Evolutionary conservation across 2,113 vertebrate species (phyloP).

Genomic region (Verasper variegatus): DNA sequence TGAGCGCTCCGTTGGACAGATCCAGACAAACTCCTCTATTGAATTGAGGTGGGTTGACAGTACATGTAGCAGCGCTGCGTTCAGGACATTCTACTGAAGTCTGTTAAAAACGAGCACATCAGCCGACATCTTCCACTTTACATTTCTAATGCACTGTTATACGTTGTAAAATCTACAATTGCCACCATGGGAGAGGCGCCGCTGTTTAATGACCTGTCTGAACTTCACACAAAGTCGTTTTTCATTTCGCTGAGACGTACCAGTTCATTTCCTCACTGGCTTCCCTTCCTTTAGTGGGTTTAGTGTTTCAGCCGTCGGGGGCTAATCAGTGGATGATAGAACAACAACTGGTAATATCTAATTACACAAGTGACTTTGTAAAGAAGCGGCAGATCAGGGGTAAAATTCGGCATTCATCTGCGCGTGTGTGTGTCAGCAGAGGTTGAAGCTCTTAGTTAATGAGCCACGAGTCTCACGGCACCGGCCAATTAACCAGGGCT

Average conservation of each 20-base stretch:
- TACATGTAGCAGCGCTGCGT: too few relatives aligned
- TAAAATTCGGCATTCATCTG: constrained; percentile 45
- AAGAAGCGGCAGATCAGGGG: too few relatives aligned
- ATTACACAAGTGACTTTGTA: constrained; percentile 58
- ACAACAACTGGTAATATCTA: constrained; percentile 61
- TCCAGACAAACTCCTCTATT: too few relatives aligned
- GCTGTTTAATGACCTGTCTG: constrained; percentile 1
- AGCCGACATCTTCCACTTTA: too few relatives aligned
- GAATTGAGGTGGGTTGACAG: too few relatives aligned
- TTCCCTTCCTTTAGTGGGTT: constrained; percentile 2
- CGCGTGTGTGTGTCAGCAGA: constrained; percentile 37
- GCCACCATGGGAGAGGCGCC: background rate
- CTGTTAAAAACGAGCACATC: too few relatives aligned
- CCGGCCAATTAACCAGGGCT: constrained; percentile 71
- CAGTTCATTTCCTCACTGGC: constrained; percentile 12
- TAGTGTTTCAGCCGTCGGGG: constrained; percentile 17
- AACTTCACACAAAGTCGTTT: constrained; percentile 16
- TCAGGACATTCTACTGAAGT: too few relatives aligned
- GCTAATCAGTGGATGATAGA: constrained; percentile 59
- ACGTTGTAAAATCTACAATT: background rate
- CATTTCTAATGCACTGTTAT: background rate
- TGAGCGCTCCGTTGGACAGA: too few relatives aligned
- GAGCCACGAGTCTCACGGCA: constrained; percentile 67
- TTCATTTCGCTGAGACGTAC: constrained; percentile 3
- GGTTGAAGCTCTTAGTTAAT: constrained; percentile 57